phyloP scores from a whole-genome alignment of 2,888 invertebrate genomes.

The Drosophila infuscata region DNA sequence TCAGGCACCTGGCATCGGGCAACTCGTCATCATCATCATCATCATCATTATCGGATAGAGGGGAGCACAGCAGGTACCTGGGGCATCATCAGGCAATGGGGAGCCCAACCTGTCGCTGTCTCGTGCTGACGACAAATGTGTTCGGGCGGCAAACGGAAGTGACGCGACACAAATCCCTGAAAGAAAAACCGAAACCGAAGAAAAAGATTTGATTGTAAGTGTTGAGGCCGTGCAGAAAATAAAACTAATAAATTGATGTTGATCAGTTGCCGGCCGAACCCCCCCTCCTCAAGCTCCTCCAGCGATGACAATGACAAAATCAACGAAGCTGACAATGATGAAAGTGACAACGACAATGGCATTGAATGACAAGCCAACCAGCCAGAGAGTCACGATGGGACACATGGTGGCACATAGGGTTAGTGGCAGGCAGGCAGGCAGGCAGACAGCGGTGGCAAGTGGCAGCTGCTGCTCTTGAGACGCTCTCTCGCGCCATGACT shows the following conservation, averaged over 20 bases:
- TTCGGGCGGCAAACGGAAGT: slow-evolving; percentile 64
- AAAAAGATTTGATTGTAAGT: slow-evolving; percentile 64
- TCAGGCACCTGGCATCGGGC: slow-evolving; percentile 39
- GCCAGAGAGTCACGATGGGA: neutral
- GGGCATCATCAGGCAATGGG: slow-evolving; percentile 25
- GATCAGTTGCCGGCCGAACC: slow-evolving; percentile 50
- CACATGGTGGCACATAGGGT: slow-evolving; percentile 4
- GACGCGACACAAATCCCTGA: slow-evolving; percentile 68
- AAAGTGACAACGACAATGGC: slow-evolving; percentile 71
- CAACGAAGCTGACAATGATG: slow-evolving; percentile 70
- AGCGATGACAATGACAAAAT: slow-evolving; percentile 68
- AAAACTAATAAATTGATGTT: slow-evolving; percentile 76
- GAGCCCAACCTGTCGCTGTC: slow-evolving; percentile 63
- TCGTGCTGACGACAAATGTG: slow-evolving; percentile 75
- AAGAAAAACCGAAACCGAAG: slow-evolving; percentile 10
- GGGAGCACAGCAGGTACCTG: slow-evolving; percentile 65
- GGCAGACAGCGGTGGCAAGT: slow-evolving; percentile 1
- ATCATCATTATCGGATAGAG: slow-evolving; percentile 1
- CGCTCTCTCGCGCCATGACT: slow-evolving; percentile 64
- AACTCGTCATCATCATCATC: slow-evolving; percentile 18
- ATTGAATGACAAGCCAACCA: slow-evolving; percentile 49
- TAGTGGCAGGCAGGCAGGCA: neutral
- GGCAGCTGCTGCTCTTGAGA: slow-evolving; percentile 57
- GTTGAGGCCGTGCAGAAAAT: slow-evolving; percentile 65
- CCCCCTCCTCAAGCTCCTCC: slow-evolving; percentile 6